Base-by-base conservation (phyloP, 2,113 vertebrate species). In the Murina feae region DNA sequence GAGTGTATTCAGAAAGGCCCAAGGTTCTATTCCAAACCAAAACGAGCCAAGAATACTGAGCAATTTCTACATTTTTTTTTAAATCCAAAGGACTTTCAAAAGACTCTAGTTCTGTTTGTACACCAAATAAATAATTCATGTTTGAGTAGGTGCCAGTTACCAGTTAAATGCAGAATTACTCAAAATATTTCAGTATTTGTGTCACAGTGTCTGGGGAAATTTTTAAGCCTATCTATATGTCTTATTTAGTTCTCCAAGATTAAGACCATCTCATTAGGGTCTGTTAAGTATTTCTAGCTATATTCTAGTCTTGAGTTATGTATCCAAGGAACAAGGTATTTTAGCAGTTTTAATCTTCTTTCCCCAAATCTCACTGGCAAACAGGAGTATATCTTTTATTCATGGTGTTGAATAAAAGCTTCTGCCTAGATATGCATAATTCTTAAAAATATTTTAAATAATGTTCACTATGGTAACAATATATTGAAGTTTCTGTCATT, bases 391-490 rank as follows among this genome's bases (percentile, higher is more conserved):
- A 97, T 97, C 69, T 96, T 97, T 96, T 97, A 97, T 95, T 97
- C 94, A 96, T 87, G 47, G 65, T 91, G 37, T 94, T 96, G 86
- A 89, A 96, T 89, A 96, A 94, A 96, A 97, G 65, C 53, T 39
- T 94, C 68, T 94, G 76, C 55, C 55, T 88, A 55, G 92, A 79
- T 93, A 89, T 66, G 37, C 39, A 65, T 17, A 30, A 21, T 78
- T 53, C 95, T 95, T 95, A 96, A 96, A 96, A 95, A 89, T 95
- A 96, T 89, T 96, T 93, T 94, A 96, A 95, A 95, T 95, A 95
- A 92, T 92, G 47, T 84, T 96, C 82, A 82, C 81, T 81, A 66
- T 65, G 58, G 58, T 92, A 94, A 95, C 88, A 93, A 87, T 94
- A 92, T 93, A 92, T 90, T 96, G 78, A 94, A 69, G 14, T 90